Evolutionary conservation across 2,113 vertebrate species (phyloP), one percentile per base, ranked within the genome.

Genomic region (Arizona elegans): DNA sequence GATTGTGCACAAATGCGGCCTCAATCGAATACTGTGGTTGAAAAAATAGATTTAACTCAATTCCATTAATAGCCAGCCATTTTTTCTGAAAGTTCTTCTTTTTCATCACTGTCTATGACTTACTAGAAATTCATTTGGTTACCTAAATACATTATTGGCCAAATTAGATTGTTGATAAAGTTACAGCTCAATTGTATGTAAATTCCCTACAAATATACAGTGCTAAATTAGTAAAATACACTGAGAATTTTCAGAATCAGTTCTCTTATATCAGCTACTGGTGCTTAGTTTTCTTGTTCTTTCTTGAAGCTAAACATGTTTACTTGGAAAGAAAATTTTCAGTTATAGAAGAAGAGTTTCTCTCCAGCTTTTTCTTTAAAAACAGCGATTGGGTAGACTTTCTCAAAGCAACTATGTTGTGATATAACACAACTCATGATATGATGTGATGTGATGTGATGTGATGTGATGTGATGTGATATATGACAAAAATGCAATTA

Each of bases 291-390:
- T 89, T 1, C 86, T 8, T 47, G 50, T 58, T 92, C 94, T 65
- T 89, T 54, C 8, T 47, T 91, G 38, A 86, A 59, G 38, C 8
- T 91, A 43, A 21, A 38, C 23, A 85, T 43, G 52, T 38, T 85
- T 86, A 55, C 81, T 81, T 11, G 33, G 15, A 54, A 33, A 29
- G 8, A 11, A 58, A 33, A 29, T 5, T 86, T 24, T 21, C 26
- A 13, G 33, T 29, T 88, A 86, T 0, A 0, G 87, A 90, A 0
- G 65, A 90, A 89, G 86, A 93, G 92, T 33, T 0, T 15, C 93
- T 95, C 95, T 94, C 91, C 91, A 93, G 1, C 53, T 29, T 90
- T 59, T 90, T 88, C n/a, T 91, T 93, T 85, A 93, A 90, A 95
- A 93, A 43, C 1, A 91, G 87, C 8, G 23, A 75, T 87, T 3